Evolutionary conservation across 2,797 vertebrate species (phyloP).

Genomic region (Lacerta viridis): DNA sequence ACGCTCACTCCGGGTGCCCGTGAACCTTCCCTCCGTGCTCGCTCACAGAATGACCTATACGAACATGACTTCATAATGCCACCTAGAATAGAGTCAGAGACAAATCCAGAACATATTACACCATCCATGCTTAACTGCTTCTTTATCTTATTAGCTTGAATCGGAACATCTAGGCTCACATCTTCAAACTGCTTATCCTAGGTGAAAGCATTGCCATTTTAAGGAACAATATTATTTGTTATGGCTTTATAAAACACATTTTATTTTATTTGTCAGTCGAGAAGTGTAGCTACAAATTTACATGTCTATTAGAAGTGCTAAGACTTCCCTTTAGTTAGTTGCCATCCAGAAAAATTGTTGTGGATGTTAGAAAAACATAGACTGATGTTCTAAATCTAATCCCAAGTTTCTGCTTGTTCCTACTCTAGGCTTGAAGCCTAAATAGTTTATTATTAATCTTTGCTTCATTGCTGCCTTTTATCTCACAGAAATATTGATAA

Average conservation of each 20-base stretch:
- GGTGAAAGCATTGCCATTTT: not conserved
- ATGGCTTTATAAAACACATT: not conserved
- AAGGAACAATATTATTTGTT: accelerated
- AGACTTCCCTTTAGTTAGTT: not conserved
- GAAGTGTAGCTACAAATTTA: not conserved
- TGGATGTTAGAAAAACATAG: too few relatives aligned
- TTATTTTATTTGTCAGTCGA: not conserved
- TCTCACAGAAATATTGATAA: too few relatives aligned
- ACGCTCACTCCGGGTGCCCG: slow-evolving; percentile 86
- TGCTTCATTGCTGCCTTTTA: too few relatives aligned
- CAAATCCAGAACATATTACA: slow-evolving; percentile 34
- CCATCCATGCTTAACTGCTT: accelerated
- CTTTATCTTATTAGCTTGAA: not conserved
- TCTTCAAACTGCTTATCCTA: slow-evolving; percentile 1
- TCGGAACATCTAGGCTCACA: slow-evolving; percentile 12
- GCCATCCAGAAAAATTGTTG: not conserved
- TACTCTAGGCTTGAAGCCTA: too few relatives aligned
- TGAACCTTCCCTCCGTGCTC: slow-evolving; percentile 87
- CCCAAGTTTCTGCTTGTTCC: too few relatives aligned
- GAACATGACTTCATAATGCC: slow-evolving; percentile 94
- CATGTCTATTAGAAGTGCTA: accelerated
- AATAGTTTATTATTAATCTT: too few relatives aligned
- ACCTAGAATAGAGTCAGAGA: slow-evolving; percentile 74
- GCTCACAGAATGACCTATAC: slow-evolving; percentile 91
- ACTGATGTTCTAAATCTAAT: too few relatives aligned